These are phyloP conservation scores for Callaeas wilsoni DNA, from an alignment of 2,113 vertebrate genomes.

Conservation along the genomic window DNA sequence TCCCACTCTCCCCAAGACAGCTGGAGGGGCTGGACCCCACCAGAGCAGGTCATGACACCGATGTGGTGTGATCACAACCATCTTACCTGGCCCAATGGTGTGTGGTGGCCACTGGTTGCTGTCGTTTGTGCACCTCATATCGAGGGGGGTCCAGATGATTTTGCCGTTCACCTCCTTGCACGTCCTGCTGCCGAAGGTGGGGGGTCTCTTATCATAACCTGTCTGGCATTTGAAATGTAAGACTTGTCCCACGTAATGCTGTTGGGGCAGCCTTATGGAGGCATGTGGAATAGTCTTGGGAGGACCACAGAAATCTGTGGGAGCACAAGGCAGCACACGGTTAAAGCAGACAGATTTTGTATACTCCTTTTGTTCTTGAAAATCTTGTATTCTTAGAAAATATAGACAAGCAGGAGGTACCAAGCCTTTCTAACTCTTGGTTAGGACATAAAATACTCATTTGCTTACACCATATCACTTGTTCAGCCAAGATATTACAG, in stretches of 20 bases:
- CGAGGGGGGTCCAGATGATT: background rate
- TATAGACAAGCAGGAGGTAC: background rate
- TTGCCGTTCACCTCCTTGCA: background rate
- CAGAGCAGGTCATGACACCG: background rate
- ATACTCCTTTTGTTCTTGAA: background rate
- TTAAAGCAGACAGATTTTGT: background rate
- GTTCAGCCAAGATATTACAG: background rate
- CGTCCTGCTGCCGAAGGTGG: background rate
- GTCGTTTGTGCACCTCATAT: background rate
- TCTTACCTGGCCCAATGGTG: background rate
- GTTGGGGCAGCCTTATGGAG: fast-evolving
- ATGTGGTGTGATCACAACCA: background rate
- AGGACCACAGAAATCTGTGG: constrained; percentile 34
- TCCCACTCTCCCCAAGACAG: background rate
- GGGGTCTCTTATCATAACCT: background rate
- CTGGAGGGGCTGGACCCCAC: background rate
- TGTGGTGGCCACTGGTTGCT: background rate
- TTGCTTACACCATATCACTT: background rate
- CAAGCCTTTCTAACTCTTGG: background rate
- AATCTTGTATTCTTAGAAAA: background rate
- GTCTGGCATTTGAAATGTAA: constrained; percentile 22
- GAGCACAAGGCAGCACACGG: background rate
- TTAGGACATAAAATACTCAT: background rate
- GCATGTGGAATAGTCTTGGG: constrained; percentile 7
- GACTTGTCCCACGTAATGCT: background rate